A percentile compares a stretch with the other conserved stretches of the same genome.
These are phyloP conservation scores for Antheraea assamensis DNA, from an alignment of 2,888 invertebrate genomes.

Conservation along the genomic window DNA sequence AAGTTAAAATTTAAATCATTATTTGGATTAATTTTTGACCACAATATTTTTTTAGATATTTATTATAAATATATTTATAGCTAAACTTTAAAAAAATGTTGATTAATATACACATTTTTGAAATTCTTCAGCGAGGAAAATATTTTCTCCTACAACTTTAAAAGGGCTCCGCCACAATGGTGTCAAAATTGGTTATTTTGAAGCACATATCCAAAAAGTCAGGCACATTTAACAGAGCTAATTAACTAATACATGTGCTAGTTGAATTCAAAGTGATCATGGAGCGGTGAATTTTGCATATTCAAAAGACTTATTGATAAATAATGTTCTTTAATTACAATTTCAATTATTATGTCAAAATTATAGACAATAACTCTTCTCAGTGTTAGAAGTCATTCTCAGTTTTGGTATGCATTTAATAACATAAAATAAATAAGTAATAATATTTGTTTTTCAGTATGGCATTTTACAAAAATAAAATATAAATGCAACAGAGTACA, in stretches of 20 bases:
- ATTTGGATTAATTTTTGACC: background rate
- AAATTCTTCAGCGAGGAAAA: too few species aligned
- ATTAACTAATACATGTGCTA: background rate
- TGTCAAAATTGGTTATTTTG: too few species aligned
- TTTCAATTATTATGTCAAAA: background rate
- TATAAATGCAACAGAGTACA: too few species aligned
- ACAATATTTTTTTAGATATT: background rate
- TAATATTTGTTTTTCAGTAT: too few species aligned
- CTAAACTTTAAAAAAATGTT: too few species aligned
- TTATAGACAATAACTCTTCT: background rate
- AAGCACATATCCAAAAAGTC: background rate
- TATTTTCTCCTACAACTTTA: too few species aligned
- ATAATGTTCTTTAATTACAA: background rate
- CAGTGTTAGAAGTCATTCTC: background rate
- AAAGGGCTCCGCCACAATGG: too few species aligned
- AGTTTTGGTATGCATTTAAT: background rate
- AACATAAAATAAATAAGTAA: background rate
- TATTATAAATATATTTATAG: background rate
- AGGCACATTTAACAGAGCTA: background rate
- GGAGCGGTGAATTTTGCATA: background rate
- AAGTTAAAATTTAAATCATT: background rate
- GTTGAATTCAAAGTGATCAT: background rate
- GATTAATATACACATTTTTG: too few species aligned
- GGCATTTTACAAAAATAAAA: too few species aligned
- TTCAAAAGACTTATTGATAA: background rate